Conservation (phyloP, 2,797 vertebrate genomes). For the Pteropus rufus region DNA sequence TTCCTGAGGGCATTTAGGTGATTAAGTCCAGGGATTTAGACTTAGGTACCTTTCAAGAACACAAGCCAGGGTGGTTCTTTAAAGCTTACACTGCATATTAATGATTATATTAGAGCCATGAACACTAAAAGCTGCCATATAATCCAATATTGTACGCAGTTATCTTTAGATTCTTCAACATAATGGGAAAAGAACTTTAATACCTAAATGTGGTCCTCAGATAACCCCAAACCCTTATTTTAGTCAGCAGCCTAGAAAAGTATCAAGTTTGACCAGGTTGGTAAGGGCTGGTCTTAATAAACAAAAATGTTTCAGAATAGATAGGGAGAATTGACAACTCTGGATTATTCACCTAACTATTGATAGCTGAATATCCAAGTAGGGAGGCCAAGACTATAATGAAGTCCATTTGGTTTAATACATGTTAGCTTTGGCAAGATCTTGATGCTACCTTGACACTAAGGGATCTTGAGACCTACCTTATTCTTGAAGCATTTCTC, state of each 20-base stretch:
- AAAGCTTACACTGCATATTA: slow-evolving; percentile 48
- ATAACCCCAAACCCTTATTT: slow-evolving; percentile 25
- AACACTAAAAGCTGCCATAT: slow-evolving; percentile 17
- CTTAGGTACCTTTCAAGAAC: slow-evolving; percentile 41
- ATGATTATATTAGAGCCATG: slow-evolving; percentile 40
- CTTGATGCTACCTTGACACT: neutral
- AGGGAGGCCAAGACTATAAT: neutral
- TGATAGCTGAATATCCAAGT: neutral
- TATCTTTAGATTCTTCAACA: slow-evolving; percentile 38
- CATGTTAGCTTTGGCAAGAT: neutral
- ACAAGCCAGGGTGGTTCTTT: slow-evolving; percentile 29
- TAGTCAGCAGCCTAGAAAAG: neutral
- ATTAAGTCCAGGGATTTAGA: slow-evolving; percentile 64
- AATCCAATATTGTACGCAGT: neutral
- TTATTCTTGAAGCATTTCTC: slow-evolving; percentile 27
- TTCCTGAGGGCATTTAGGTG: slow-evolving; percentile 61
- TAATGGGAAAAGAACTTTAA: slow-evolving; percentile 22
- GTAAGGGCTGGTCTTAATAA: neutral
- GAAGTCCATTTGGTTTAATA: neutral
- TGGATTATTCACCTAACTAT: neutral
- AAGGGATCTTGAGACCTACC: neutral
- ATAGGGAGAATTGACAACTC: neutral
- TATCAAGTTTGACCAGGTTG: neutral
- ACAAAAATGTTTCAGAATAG: slow-evolving; percentile 15
- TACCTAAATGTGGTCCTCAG: neutral